Conservation (phyloP, 2,888 invertebrate genomes). For the Norana najaformis region DNA sequence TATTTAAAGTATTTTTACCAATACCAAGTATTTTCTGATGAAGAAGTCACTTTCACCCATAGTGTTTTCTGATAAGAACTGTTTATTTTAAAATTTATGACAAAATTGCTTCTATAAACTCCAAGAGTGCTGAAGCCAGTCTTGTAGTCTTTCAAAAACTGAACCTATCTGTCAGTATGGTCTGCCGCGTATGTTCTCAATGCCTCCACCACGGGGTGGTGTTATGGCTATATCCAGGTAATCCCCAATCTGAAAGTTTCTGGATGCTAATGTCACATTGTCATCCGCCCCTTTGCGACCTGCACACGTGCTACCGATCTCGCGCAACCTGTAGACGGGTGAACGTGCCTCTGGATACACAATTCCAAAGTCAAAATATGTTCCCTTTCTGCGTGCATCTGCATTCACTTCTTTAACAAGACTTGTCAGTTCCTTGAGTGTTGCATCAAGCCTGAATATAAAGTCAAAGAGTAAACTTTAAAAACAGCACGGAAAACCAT, state of each 20-base stretch:
- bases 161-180: not conserved
- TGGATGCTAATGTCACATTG: conserved; percentile 77
- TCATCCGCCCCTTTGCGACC: conserved; percentile 87
- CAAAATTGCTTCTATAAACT: not conserved
- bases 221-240: conserved; percentile 92
- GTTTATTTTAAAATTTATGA: not conserved
- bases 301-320: conserved; percentile 91
- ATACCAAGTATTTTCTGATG: not conserved
- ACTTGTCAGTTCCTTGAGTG: conserved; percentile 90
- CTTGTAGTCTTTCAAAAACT: not conserved
- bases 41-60: no score
- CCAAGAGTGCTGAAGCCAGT: no score
- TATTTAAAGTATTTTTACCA: no score
- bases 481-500: not conserved
- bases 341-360: conserved; percentile 63
- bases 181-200: conserved; percentile 21
- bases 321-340: conserved; percentile 74
- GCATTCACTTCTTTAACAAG: conserved; percentile 97
- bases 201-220: conserved; percentile 51
- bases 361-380: conserved; percentile 95
- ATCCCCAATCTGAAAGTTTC: conserved; percentile 89
- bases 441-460: conserved; percentile 75
- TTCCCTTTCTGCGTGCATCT: conserved; percentile 91
- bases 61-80: not conserved
- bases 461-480: not conserved